Base-by-base conservation (phyloP, 2,113 vertebrate genomes). In the Brachyhypopomus gauderio region DNA sequence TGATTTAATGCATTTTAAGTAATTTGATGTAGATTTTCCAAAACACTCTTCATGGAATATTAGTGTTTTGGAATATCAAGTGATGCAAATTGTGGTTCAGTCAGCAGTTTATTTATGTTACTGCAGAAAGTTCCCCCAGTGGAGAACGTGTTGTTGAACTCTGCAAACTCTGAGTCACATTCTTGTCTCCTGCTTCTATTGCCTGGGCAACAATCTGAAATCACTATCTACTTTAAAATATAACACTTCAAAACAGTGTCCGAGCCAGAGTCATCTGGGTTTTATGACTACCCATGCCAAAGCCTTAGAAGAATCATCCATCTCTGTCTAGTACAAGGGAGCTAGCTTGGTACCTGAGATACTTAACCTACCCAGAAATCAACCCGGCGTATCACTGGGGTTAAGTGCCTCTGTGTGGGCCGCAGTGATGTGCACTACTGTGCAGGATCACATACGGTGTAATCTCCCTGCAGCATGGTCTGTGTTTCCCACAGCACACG, bases 161-260 rank as follows among this genome's bases (percentile, higher is more conserved):
- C 30, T 3, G 71, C 66, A 81, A 84, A 23, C 72, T 86, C 85
- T 85, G 85, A 82, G 87, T 64, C 20, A 0, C 80, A 75, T 90
- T 91, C 89, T 91, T 88, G 86, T 78, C 72, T 83, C 78, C 41
- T 41, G 58, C 66, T 71, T 41, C 70, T 64, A 48, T 58, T 81
- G 82, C 71, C 77, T 77, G 84, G 78, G 81, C 83, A 86, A 77
- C 66, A 86, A 87, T 89, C 89, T 90, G 75, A 86, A 85, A 87
- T 86, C 88, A 91, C 87, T 92, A 88, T 91, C 58, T 84, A 80
- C 59, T 77, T 81, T 72, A 82, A 88, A 90, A 88, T 82, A 90
- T 84, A 89, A 88, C 86, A 79, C 85, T 38, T 62, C 56, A 60
- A 84, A 77, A 77, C 64, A 60, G 36, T 71, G 60, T 56, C 78